A percentile compares a stretch with the other conserved stretches of the same genome.
phyloP scores from a whole-genome alignment of 1,140 invertebrate genomes.

The Orussus abietinus region DNA sequence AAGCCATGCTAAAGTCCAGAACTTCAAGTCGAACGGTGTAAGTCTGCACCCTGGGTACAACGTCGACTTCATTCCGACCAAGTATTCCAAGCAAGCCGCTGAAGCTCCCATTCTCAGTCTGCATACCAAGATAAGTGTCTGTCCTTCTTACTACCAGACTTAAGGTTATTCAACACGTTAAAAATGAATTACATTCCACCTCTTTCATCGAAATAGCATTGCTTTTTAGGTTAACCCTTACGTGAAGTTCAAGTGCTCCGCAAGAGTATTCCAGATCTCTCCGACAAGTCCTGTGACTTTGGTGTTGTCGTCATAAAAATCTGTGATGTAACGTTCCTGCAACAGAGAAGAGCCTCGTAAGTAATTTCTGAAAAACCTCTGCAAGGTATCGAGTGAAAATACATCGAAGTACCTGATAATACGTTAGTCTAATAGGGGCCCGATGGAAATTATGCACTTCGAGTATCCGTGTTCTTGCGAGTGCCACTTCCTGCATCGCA shows the following conservation, averaged over 20 bases:
- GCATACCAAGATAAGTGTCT: too few species aligned
- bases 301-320: conserved; percentile 19
- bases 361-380: too few species aligned
- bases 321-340: conserved; percentile 20
- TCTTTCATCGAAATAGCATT: conserved; percentile 8
- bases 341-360: neutral
- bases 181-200: neutral
- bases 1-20: conserved; percentile 24
- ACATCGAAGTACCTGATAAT: conserved; percentile 23
- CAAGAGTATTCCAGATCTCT: conserved; percentile 22
- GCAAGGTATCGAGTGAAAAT: too few species aligned
- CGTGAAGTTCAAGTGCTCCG: conserved; percentile 27
- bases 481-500: neutral
- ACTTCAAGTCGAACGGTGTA: neutral
- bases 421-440: conserved; percentile 13
- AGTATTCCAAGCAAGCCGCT: conserved; percentile 23
- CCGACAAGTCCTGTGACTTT: conserved; percentile 20
- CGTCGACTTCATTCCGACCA: conserved; percentile 20
- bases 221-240: conserved; percentile 9
- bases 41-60: conserved; percentile 20
- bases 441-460: conserved; percentile 17
- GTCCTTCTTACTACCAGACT: too few species aligned
- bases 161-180: too few species aligned
- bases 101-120: conserved; percentile 13
- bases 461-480: conserved; percentile 3